Evolutionary conservation across 2,888 invertebrate genomes (phyloP), one percentile per base, ranked within the genome.

Genomic region (Sinotaia quadrata): DNA sequence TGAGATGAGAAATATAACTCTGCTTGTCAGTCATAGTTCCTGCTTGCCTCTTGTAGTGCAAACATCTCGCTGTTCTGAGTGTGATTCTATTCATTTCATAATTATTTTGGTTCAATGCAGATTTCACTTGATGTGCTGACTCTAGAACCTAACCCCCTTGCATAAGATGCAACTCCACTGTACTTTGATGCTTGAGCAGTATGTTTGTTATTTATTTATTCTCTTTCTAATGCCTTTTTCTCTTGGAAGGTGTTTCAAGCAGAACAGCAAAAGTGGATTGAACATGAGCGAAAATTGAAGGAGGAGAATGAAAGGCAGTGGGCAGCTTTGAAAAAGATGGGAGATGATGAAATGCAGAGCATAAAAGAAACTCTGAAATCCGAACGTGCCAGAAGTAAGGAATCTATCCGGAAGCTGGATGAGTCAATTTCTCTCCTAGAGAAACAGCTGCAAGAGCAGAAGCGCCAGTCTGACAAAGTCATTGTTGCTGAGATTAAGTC

Each of bases 401-500:
- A 87, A 49, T 85, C 85, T 0, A 57, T 87, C 12, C 76, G 79
- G 60, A 85, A 86, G 69, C 73, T 88, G 67, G 87, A 87, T 63
- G 87, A 88, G 68, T 84, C 87, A 12, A 79, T 87, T 36, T 79
- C 79, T 24, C 79, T 88, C 36, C 73, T 88, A 41, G 88, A 88
- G 71, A 81, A 84, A 69, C 86, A 88, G 71, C 74, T 85, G 36
- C 75, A 80, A n/a, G 87, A 87, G 68, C 80, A 83, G 61, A 85
- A 82, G 69, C 83, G 82, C 63, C 84, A 85, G 57, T 79, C 85
- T 49, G 87, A 87, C 66, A 87, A 87, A 74, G 76, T 88, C 18
- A 76, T 88, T 52, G 74, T 82, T 41, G 88, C 88, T 29, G 88
- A 88, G 74, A 87, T 88, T 44, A 84, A 85, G 71, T 86, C 87